Base-by-base conservation (phyloP, 1,140 invertebrate genomes). In the Stegodyphus dumicola region DNA sequence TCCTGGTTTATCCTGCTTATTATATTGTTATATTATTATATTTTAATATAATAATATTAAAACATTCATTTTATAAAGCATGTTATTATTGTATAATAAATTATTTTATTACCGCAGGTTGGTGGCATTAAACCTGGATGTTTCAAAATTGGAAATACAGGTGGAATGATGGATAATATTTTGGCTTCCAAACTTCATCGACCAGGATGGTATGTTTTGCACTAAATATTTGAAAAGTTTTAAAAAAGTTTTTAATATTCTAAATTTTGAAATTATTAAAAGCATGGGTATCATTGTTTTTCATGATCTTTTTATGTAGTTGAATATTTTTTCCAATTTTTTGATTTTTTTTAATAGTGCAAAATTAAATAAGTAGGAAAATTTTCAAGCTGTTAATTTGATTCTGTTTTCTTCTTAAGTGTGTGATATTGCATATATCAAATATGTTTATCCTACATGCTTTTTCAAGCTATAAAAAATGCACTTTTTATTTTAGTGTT, bases 101-200 rank as follows among this genome's bases (percentile, higher is more conserved):
- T 11, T 64, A 10, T 11, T 64, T n/a, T 33, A 33, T 33, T 33
- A 33, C 15, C 15, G 0, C 64, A 87, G 87, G 87, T 87, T 65
- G 93, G 93, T 73, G 99, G 98, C 51, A 95, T 99, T 49, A 99
- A 99, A 90, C 98, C 99, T 0, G 99, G 98, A 1, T 99, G 98
- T 90, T 99, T 99, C 90, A 99, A 99, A 92, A 99, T 99, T 88
- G 98, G 99, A 60, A 99, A 99, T 91, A 99, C 98, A 11, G 98
- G 98, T 5, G 98, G 98, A 73, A 99, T 99, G 98, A 96, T 99
- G 93, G 98, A 99, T 90, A 99, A 99, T 90, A 99, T 99, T 89
- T 91, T 99, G 4, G 96, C 99, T 88, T 99, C 97, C 66, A 99
- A 98, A 91, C 92, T 99, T 0, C 99, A 99, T 91, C 91, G 98